A percentile compares a stretch with the other conserved stretches of the same genome.
These are phyloP conservation scores for Drosophila albomicans DNA, from an alignment of 1,140 invertebrate genomes.

Conservation along the genomic window DNA sequence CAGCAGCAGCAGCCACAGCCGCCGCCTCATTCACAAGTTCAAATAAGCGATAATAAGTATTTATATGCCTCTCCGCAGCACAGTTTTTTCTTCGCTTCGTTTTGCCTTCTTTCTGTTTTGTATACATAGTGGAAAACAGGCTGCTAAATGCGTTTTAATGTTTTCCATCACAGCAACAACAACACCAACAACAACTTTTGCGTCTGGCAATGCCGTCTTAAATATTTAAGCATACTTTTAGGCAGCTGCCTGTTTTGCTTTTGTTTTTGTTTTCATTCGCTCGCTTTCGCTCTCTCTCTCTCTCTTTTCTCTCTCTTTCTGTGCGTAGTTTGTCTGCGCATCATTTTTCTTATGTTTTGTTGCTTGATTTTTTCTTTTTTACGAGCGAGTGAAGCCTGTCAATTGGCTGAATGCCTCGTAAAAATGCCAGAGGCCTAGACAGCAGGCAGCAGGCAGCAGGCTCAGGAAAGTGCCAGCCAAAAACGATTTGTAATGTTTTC, in stretches of 20 bases:
- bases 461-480: constrained; percentile 44
- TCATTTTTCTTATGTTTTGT: constrained; percentile 74
- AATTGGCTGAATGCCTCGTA: constrained; percentile 84
- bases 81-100: constrained; percentile 29
- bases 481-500: constrained; percentile 84
- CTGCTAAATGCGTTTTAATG: constrained; percentile 82
- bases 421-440: constrained; percentile 78
- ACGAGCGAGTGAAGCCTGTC: constrained; percentile 83
- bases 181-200: constrained; percentile 34
- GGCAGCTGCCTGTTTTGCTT: constrained; percentile 48
- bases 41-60: constrained; percentile 84
- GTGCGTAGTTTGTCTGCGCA: constrained; percentile 71
- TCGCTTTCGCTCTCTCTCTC: constrained; percentile 36
- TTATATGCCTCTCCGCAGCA: constrained; percentile 64
- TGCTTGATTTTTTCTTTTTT: constrained; percentile 72
- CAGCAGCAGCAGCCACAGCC: constrained; percentile 22
- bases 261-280: constrained; percentile 11
- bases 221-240: constrained; percentile 79
- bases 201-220: constrained; percentile 56
- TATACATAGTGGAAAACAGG: constrained; percentile 44
- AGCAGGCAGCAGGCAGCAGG: constrained; percentile 15
- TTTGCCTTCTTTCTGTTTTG: constrained; percentile 10
- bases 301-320: constrained; percentile 19
- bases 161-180: constrained; percentile 51
- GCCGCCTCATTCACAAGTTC: constrained; percentile 71